Evolutionary conservation across 2,797 vertebrate genomes (phyloP).

Genomic region (Champsocephalus gunnari): DNA sequence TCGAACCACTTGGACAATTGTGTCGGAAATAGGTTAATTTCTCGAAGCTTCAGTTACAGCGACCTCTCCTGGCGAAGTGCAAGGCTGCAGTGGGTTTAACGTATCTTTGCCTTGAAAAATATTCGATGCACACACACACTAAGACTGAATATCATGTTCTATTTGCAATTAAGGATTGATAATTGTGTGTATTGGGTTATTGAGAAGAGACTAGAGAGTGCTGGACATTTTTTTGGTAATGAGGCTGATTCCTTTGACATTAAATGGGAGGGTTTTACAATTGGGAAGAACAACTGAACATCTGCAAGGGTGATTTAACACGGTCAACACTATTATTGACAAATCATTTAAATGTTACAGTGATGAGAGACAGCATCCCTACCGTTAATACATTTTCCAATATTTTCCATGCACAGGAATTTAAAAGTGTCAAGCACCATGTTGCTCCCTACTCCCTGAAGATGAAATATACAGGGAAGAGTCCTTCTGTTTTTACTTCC

Average conservation of each 20-base stretch:
- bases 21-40: no score
- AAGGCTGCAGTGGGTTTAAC: no score
- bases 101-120: no score
- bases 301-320: background rate
- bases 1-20: no score
- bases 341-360: conserved; percentile 10
- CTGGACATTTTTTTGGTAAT: background rate
- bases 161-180: no score
- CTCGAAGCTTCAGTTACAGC: no score
- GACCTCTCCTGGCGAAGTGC: no score
- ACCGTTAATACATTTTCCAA: conserved; percentile 33
- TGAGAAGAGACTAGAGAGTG: no score
- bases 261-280: background rate
- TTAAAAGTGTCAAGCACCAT: background rate
- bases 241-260: background rate
- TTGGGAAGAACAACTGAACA: background rate
- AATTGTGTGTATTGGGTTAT: no score
- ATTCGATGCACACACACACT: no score
- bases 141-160: no score
- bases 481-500: conserved; percentile 59
- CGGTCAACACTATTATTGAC: conserved; percentile 15
- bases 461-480: conserved; percentile 16
- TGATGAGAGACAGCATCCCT: conserved; percentile 18
- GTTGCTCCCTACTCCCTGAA: background rate
- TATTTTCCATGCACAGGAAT: conserved; percentile 15